Evolutionary conservation across 2,888 invertebrate genomes (phyloP), one percentile per base, ranked within the genome.

Genomic region (Furcula furcula): DNA sequence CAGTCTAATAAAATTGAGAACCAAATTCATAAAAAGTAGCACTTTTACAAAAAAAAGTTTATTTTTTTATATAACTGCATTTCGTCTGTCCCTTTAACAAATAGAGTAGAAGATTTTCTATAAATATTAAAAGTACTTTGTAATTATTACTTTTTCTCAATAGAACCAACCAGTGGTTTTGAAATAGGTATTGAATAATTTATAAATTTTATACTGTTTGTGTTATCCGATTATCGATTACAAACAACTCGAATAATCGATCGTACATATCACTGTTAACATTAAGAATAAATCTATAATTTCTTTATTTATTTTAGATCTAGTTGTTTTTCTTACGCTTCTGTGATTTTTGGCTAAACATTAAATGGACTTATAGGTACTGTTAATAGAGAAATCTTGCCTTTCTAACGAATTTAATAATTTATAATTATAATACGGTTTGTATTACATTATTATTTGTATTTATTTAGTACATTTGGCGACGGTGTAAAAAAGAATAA

Each of bases 401-500:
- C 83, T 78, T 77, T 67, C 46, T 65, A 70, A 82, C 83, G 83
- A 83, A 83, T 84, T 83, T 83, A 83, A 64, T 72, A 57, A 46
- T 56, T 56, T 55, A 48, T 56, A 20, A 28, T 36, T 35, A 47
- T 51, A 13, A 40, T 36, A 48, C 40, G 39, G 46, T 41, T 56
- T 54, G 38, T 61, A 58, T 55, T 56, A 42, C n/a, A 52, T 64
- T 57, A 52, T 58, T 55, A 44, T 47, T 46, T 38, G 30, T 45
- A 45, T 44, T 33, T 40, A 35, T 46, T 34, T 35, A n/a, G 26
- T 26, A 9, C 7, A 9, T 26, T 9, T 26, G 14, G 14, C 13
- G 26, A 26, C 14, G 7, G 5, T 9, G 2, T 13, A 25, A 20
- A 16, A 16, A n/a, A n/a, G n/a, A n/a, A n/a, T n/a, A n/a, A n/a